A percentile compares a stretch with the other conserved stretches of the same genome.
phyloP scores from a whole-genome alignment of 2,888 invertebrate genomes.

The Parthenolecanium corni region DNA sequence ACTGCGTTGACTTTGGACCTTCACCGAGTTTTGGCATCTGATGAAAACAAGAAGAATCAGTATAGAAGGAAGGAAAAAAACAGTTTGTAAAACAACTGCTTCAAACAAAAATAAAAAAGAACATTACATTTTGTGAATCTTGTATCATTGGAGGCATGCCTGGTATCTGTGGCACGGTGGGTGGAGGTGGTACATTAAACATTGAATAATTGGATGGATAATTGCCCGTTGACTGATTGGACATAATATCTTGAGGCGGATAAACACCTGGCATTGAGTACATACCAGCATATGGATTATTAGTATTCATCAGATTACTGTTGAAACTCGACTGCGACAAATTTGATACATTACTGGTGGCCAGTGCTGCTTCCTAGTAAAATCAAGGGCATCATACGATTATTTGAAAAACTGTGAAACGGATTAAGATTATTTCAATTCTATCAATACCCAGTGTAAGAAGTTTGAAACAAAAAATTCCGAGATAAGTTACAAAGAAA shows the following conservation, averaged over 20 bases:
- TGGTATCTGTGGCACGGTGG: neutral
- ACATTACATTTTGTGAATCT: neutral
- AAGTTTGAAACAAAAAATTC: neutral
- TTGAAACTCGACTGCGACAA: neutral
- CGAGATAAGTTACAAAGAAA: too few relatives aligned
- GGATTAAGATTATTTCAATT: neutral
- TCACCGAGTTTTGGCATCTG: neutral
- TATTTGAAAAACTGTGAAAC: too few relatives aligned
- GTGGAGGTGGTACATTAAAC: constrained; percentile 13
- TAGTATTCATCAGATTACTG: neutral
- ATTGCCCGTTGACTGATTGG: neutral
- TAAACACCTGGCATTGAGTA: constrained; percentile 16
- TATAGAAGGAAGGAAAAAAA: neutral
- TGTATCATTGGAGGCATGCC: constrained; percentile 8
- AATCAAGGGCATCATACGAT: neutral
- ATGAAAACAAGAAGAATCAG: neutral
- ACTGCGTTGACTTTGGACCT: constrained; percentile 4
- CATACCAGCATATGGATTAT: constrained; percentile 2
- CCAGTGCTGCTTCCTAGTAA: constrained; percentile 11
- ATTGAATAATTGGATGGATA: constrained; percentile 17
- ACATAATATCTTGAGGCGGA: constrained; percentile 11
- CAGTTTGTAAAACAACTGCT: neutral
- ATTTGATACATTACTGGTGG: constrained; percentile 1
- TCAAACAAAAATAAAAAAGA: too few relatives aligned
- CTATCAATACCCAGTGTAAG: neutral